Conservation (phyloP, 2,113 vertebrate species). For the Helogale parvula region DNA sequence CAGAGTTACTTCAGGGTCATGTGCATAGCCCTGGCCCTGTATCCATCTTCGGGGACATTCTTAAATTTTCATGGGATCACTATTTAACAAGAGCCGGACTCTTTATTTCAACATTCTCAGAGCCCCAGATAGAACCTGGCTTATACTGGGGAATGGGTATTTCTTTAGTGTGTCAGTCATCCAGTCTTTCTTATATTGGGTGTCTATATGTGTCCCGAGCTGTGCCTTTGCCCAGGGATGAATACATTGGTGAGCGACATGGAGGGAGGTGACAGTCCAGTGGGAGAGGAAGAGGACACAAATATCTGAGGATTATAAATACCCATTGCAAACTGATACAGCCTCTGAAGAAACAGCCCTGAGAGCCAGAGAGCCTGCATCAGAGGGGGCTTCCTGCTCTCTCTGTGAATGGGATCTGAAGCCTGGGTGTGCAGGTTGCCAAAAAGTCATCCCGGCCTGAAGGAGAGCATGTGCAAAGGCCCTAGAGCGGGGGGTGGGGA, state of each 20-base stretch:
- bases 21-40: background rate
- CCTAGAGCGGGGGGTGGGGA: background rate
- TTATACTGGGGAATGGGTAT: background rate
- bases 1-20: background rate
- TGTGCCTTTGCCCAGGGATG: background rate
- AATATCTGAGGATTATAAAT: background rate
- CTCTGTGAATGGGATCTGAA: background rate
- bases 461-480: slow-evolving; percentile 22
- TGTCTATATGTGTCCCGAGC: background rate
- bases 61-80: background rate
- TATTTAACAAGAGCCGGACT: slow-evolving; percentile 22
- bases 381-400: background rate
- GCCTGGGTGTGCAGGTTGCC: background rate
- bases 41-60: background rate
- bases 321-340: background rate
- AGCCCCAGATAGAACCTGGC: background rate
- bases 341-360: background rate
- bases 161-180: background rate
- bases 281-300: background rate
- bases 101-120: background rate
- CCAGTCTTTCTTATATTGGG: background rate
- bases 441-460: background rate
- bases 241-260: background rate
- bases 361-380: background rate
- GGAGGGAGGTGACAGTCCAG: background rate